Evolutionary conservation across 1,140 invertebrate species (phyloP).

Genomic region (Leptestheria dahalacensis): DNA sequence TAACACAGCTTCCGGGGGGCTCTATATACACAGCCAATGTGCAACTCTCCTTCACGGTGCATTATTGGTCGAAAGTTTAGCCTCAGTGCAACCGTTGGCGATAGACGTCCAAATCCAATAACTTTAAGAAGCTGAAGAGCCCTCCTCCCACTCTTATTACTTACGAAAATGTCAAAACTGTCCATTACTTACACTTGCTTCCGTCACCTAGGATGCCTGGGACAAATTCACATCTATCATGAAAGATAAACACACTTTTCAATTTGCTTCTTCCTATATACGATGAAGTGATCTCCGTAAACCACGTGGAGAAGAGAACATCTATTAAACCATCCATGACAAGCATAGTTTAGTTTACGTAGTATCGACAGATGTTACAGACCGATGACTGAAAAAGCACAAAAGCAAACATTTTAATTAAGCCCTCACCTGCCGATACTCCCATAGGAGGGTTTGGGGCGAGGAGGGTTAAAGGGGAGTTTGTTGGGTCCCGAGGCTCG

Average conservation of each 20-base stretch:
- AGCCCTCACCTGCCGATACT: background rate
- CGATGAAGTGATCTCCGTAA: too few species aligned
- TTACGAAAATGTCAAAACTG: background rate
- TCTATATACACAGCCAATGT: too few species aligned
- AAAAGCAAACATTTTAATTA: background rate
- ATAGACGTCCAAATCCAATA: background rate
- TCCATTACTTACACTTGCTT: background rate
- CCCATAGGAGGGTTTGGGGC: background rate
- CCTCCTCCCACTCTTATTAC: background rate
- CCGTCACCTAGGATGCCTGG: background rate
- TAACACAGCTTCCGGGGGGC: too few species aligned
- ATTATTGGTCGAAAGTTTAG: background rate
- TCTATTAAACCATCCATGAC: too few species aligned
- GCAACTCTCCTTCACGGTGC: too few species aligned
- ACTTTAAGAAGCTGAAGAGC: background rate
- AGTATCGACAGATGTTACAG: too few species aligned
- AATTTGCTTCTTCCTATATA: too few species aligned
- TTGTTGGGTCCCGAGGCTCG: too few species aligned
- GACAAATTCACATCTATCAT: background rate
- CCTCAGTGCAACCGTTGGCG: background rate
- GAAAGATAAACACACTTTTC: too few species aligned
- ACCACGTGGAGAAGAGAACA: too few species aligned
- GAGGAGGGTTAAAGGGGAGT: too few species aligned
- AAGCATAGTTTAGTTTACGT: too few species aligned
- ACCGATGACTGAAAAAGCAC: background rate